phyloP scores from a whole-genome alignment of 37 sponge, comb jelly and placozoan genomes.

The Corticium candelabrum region DNA sequence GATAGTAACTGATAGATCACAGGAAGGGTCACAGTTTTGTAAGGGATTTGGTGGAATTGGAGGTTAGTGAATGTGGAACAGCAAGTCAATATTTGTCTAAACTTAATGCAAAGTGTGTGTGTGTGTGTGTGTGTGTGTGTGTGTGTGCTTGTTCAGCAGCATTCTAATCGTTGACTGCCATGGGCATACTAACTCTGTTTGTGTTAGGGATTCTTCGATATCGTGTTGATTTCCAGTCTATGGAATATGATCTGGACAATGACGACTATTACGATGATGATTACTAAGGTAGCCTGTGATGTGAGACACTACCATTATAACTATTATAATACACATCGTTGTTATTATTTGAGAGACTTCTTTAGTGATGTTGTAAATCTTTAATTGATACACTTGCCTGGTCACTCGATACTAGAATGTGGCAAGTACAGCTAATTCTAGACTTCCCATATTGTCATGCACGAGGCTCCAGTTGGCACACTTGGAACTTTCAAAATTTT shows the following conservation, averaged over 20 bases:
- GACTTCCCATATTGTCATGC: too few species aligned
- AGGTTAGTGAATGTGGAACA: slow-evolving; percentile 20
- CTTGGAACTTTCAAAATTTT: too few species aligned
- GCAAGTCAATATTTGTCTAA: background rate
- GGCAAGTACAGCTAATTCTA: too few species aligned
- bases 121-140: background rate
- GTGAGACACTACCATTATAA: too few species aligned
- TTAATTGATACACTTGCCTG: too few species aligned
- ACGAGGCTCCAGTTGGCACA: too few species aligned
- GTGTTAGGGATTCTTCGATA: slow-evolving; percentile 57
- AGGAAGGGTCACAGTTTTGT: slow-evolving; percentile 99
- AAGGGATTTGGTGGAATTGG: slow-evolving; percentile 98
- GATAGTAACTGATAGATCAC: slow-evolving; percentile 94
- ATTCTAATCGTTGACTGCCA: background rate
- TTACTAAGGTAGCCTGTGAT: too few species aligned
- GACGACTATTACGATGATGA: slow-evolving; percentile 79
- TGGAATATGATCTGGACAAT: slow-evolving; percentile 76
- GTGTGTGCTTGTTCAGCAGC: background rate
- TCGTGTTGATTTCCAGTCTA: slow-evolving; percentile 93
- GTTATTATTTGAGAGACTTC: too few species aligned
- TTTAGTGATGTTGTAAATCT: too few species aligned
- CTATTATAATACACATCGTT: too few species aligned
- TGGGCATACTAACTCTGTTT: background rate
- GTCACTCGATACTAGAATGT: too few species aligned
- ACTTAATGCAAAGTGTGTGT: too few species aligned